Evolutionary conservation across 2,888 invertebrate genomes (phyloP).

Genomic region (Protophormia terraenovae): DNA sequence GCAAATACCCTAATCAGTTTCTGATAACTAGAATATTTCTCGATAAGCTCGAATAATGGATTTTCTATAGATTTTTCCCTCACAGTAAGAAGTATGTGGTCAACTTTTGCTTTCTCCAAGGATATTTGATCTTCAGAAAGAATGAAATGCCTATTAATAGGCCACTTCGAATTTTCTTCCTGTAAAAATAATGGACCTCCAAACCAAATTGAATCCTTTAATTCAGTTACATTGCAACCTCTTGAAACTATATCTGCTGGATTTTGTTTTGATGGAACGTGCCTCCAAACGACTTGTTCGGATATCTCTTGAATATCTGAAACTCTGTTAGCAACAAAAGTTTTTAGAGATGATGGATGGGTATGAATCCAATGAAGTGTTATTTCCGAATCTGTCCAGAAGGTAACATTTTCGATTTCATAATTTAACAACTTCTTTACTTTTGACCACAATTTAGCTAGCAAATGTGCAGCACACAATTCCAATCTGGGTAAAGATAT

Average conservation of each 20-base stretch:
- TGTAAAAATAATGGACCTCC: neutral
- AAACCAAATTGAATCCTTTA: neutral
- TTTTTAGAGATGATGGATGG: constrained; percentile 18
- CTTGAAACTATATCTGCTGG: constrained; percentile 11
- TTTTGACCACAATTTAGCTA: constrained; percentile 6
- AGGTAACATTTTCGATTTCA: constrained; percentile 7
- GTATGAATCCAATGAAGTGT: constrained; percentile 48
- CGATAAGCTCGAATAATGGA: too few species aligned
- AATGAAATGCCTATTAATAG: constrained; percentile 14
- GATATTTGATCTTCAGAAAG: neutral
- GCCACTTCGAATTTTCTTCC: constrained; percentile 13
- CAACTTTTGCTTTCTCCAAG: too few species aligned
- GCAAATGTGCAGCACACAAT: constrained; percentile 15
- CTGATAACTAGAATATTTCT: too few species aligned
- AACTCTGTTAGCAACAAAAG: constrained; percentile 39
- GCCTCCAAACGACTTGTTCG: neutral
- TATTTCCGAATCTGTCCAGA: constrained; percentile 43
- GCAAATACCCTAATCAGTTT: too few species aligned
- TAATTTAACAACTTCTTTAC: constrained; percentile 40
- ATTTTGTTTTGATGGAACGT: neutral
- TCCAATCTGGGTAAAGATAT: constrained; percentile 53
- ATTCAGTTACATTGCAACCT: neutral
- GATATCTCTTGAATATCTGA: constrained; percentile 6
- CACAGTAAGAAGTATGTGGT: too few species aligned
- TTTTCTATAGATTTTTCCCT: too few species aligned